Percentiles rank a stretch among this genome's conserved stretches.
These are phyloP conservation scores for Choreutis nemorana DNA, from an alignment of 2,888 invertebrate species.

Conservation along the genomic window DNA sequence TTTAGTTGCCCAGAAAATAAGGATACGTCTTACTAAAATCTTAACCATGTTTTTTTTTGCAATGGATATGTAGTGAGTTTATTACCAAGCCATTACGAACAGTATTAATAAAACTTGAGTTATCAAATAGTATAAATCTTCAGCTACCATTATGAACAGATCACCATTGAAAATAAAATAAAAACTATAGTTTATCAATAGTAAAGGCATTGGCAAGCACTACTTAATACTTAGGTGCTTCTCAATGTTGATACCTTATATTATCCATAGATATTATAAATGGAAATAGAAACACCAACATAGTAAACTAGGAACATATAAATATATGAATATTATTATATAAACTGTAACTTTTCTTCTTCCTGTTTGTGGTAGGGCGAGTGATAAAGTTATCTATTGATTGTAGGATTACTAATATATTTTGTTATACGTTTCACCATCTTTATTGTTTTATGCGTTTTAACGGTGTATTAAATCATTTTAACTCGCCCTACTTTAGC, in stretches of 20 bases:
- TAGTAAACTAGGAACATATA: slow-evolving; percentile 52
- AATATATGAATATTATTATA: slow-evolving; percentile 40
- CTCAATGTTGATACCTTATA: slow-evolving; percentile 34
- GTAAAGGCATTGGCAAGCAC: slow-evolving; percentile 36
- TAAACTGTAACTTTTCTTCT: slow-evolving; percentile 22
- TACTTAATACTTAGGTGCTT: slow-evolving; percentile 23
- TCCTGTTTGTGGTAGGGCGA: slow-evolving; percentile 26
- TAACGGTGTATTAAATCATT: too few species aligned
- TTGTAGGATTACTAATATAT: slow-evolving; percentile 54
- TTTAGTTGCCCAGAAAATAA: slow-evolving; percentile 50
- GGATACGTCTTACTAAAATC: slow-evolving; percentile 26
- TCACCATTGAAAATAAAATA: slow-evolving; percentile 28
- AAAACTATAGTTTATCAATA: slow-evolving; percentile 48
- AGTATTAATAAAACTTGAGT: slow-evolving; percentile 62
- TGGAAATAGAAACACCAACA: slow-evolving; percentile 63
- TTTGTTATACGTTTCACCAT: slow-evolving; percentile 50
- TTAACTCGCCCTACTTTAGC: slow-evolving; percentile 32
- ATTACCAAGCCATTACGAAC: slow-evolving; percentile 66
- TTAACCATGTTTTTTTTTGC: slow-evolving; percentile 20
- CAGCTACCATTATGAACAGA: slow-evolving; percentile 46
- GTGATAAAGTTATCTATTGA: slow-evolving; percentile 33
- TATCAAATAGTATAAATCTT: slow-evolving; percentile 45
- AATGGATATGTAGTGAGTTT: slow-evolving; percentile 45
- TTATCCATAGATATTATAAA: slow-evolving; percentile 49
- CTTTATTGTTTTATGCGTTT: slow-evolving; percentile 43